A percentile compares a stretch with the other conserved stretches of the same genome.
Evolutionary conservation across 1,140 invertebrate species (phyloP).

Genomic region (Zaprionus gabonicus): DNA sequence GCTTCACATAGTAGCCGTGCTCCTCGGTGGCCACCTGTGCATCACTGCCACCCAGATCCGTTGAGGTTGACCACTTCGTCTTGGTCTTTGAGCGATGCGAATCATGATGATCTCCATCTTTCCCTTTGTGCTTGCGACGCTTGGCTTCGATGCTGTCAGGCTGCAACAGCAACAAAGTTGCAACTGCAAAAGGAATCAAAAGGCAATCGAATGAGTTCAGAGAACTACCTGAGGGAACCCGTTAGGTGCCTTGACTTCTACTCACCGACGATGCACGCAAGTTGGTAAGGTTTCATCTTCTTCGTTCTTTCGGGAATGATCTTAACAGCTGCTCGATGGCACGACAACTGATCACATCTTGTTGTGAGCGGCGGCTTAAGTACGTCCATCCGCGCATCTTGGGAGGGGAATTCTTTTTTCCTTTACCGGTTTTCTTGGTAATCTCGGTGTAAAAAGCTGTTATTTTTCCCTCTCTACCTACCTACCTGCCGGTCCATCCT

Average conservation of each 20-base stretch:
- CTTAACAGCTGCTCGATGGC: constrained; percentile 59
- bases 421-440: constrained; percentile 72
- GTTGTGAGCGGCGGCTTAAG: constrained; percentile 58
- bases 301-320: constrained; percentile 23
- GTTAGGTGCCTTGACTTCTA: background rate
- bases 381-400: constrained; percentile 34
- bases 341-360: constrained; percentile 68
- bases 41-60: constrained; percentile 53
- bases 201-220: background rate
- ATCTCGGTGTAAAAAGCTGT: constrained; percentile 33
- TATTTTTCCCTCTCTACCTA: constrained; percentile 38
- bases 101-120: constrained; percentile 52
- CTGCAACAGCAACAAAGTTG: constrained; percentile 59
- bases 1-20: constrained; percentile 82
- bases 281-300: constrained; percentile 60
- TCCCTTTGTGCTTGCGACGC: constrained; percentile 69
- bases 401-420: constrained; percentile 60
- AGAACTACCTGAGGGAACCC: background rate
- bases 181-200: background rate
- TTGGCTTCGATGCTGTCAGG: constrained; percentile 51
- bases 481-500: background rate
- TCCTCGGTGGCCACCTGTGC: constrained; percentile 74
- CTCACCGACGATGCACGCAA: constrained; percentile 59
- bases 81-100: constrained; percentile 71
- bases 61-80: constrained; percentile 77